These are phyloP conservation scores for Sula dactylatra DNA, from an alignment of 2,113 vertebrate species.

Conservation along the genomic window DNA sequence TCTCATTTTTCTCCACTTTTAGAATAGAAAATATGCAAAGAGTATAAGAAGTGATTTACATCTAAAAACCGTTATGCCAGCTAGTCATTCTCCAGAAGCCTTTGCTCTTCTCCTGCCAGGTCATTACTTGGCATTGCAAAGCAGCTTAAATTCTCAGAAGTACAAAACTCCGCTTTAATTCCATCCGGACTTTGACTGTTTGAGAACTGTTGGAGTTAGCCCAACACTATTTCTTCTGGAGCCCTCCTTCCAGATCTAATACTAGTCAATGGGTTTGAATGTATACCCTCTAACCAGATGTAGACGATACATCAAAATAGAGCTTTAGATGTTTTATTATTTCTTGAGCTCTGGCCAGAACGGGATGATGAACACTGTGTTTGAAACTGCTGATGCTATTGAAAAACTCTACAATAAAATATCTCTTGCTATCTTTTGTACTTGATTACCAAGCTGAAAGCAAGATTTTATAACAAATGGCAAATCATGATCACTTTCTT, in stretches of 20 bases:
- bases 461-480: slow-evolving; percentile 62
- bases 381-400: slow-evolving; percentile 67
- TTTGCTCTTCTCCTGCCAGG: neutral
- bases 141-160: neutral
- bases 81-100: neutral
- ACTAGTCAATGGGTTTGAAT: neutral
- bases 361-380: slow-evolving; percentile 61
- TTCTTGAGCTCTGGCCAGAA: slow-evolving; percentile 41
- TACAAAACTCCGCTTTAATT: neutral
- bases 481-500: slow-evolving; percentile 54
- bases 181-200: neutral
- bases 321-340: slow-evolving; percentile 63
- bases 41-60: neutral
- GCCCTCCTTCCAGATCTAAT: neutral
- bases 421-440: slow-evolving; percentile 46
- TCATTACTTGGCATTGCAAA: neutral
- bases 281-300: slow-evolving; percentile 28
- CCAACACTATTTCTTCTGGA: neutral
- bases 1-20: neutral
- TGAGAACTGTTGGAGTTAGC: neutral
- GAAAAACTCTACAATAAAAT: slow-evolving; percentile 53
- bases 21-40: neutral
- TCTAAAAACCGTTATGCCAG: neutral
- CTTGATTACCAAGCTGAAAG: slow-evolving; percentile 62
- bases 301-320: slow-evolving; percentile 54